Base-by-base conservation (phyloP, 2,888 invertebrate species). In the Polymixis flavicincta region DNA sequence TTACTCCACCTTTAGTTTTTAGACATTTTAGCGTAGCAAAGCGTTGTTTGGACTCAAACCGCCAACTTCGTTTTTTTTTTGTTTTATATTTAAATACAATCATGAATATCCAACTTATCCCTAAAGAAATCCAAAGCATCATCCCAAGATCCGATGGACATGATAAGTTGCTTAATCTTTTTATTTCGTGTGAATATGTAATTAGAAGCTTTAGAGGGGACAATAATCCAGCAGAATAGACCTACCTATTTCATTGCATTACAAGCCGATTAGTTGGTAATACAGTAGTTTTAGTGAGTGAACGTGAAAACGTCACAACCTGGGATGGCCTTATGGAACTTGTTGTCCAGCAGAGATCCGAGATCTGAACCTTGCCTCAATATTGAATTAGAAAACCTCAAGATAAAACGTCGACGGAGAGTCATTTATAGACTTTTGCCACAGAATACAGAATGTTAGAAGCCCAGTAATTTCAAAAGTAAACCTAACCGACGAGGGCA, bases 241-340 rank as follows among this genome's bases (percentile, higher is more conserved):
- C 8, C 1, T 66, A 54, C n/a, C 14, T 54, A 32, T 66, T 52
- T 37, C 54, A 66, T 14, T 52, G 28, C 19, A 45, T 68, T 28
- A 57, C 67, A 9, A 68, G 67, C 25, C 45, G 25, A 25, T 68
- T 68, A 45, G 25, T 25, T 9, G 67, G 67, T 9, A 57, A 57
- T 19, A 42, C 57, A 8, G 67, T 45, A 1, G 25, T 55, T 13
- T 19, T 68, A 25, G 13, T 68, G 2, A 57, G 57, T 13, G 57
- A 57, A 57, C 37, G 45, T 19, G 57, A 57, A 45, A 55, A 55
- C 11, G 19, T 68, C 9, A 25, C 17, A 6, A 57, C 67, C 1
- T 68, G 52, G 52, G 52, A 52, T 3, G 52, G 3, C 22, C 22
- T 52, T 9, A 52, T 22, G 8, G 52, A 52, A 22, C 52, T 52